phyloP scores from a whole-genome alignment of 1,140 invertebrate genomes.

The Archivesica marissinica region DNA sequence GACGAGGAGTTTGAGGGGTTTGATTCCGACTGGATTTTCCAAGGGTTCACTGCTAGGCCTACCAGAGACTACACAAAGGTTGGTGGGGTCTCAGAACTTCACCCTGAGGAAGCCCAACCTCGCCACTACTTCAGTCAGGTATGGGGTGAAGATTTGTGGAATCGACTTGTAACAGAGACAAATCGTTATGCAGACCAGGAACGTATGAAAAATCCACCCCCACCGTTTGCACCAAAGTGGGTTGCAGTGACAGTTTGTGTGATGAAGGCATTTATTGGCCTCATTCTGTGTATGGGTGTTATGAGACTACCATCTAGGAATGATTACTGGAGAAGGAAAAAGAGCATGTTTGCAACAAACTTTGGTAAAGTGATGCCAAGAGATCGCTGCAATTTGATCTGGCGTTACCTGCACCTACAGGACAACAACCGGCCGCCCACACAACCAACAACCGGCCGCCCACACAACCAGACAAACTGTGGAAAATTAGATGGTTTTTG shows the following conservation, averaged over 20 bases:
- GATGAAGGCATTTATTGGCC: slow-evolving; percentile 24
- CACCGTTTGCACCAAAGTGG: slow-evolving; percentile 29
- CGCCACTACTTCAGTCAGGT: no score
- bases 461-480: not conserved
- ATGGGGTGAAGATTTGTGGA: not conserved
- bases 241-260: not conserved
- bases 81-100: no score
- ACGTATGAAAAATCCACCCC: slow-evolving; percentile 6
- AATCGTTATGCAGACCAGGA: slow-evolving; percentile 14
- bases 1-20: no score
- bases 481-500: not conserved
- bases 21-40: no score
- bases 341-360: slow-evolving; percentile 21
- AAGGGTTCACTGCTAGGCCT: no score
- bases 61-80: no score
- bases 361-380: slow-evolving; percentile 22
- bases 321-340: slow-evolving; percentile 26
- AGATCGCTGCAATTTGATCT: slow-evolving; percentile 41
- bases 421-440: not conserved
- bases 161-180: not conserved
- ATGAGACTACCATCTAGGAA: slow-evolving; percentile 10
- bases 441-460: not conserved
- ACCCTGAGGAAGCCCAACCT: not conserved
- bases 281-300: slow-evolving; percentile 12
- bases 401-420: slow-evolving; percentile 36